Evolutionary conservation across 2,113 vertebrate genomes (phyloP).

Genomic region (Nesoenas mayeri): DNA sequence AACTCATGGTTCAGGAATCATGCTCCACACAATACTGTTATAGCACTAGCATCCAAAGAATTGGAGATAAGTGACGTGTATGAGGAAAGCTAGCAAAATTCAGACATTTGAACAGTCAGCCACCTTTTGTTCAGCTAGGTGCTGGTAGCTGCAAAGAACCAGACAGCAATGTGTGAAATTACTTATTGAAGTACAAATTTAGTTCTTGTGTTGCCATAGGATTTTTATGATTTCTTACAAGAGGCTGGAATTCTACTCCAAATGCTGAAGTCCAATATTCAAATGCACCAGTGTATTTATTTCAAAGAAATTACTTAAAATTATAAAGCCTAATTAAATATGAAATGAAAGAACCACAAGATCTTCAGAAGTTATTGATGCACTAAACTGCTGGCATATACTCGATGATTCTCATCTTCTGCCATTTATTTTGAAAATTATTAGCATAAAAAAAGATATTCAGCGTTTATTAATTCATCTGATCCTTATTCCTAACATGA

Average conservation of each 20-base stretch:
- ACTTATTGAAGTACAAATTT: not conserved
- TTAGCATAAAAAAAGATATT: not conserved
- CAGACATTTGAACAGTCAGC: not conserved
- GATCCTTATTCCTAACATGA: not conserved
- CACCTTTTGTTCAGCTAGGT: not conserved
- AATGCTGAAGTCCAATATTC: not conserved
- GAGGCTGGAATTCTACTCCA: not conserved
- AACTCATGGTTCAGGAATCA: not conserved
- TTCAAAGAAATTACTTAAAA: not conserved
- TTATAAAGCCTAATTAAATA: not conserved
- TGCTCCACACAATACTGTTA: no score
- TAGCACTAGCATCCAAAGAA: not conserved
- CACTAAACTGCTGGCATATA: not conserved
- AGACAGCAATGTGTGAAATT: not conserved
- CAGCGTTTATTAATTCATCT: not conserved
- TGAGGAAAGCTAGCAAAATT: not conserved
- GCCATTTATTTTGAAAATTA: not conserved
- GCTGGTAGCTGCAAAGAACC: not conserved
- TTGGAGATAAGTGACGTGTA: not conserved
- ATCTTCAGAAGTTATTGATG: not conserved
- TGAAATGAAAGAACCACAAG: not conserved
- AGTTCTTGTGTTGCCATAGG: not conserved
- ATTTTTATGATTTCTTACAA: not conserved
- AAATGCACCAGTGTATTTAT: not conserved
- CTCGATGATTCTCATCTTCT: not conserved